Percentiles rank a stretch among this genome's conserved stretches.
Evolutionary conservation across 2,113 vertebrate genomes (phyloP).

Genomic region (Spheniscus mendiculus): DNA sequence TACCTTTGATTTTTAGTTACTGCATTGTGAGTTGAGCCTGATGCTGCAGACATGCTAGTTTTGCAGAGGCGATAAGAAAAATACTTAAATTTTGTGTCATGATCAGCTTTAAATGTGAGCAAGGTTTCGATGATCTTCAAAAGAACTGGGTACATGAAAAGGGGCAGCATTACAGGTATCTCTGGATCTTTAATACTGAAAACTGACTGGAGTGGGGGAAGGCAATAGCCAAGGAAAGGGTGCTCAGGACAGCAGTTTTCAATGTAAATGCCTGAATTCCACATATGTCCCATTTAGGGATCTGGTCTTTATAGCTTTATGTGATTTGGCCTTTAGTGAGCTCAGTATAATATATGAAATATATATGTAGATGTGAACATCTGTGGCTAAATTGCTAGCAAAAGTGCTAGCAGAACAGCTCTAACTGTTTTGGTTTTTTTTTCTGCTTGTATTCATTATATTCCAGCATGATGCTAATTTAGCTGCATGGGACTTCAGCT

Average conservation of each 20-base stretch:
- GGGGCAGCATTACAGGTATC: neutral
- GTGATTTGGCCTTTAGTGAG: neutral
- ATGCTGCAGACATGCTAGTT: neutral
- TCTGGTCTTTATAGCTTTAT: neutral
- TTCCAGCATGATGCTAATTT: neutral
- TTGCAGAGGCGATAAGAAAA: neutral
- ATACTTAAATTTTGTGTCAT: neutral
- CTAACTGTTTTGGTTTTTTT: no score
- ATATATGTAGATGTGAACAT: neutral
- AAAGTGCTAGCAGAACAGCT: neutral
- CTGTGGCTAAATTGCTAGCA: neutral
- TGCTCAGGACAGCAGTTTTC: neutral
- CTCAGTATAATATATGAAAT: neutral
- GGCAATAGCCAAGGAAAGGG: neutral
- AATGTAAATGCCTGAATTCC: neutral
- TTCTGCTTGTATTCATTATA: neutral
- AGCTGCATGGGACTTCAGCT: neutral
- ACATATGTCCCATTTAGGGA: neutral
- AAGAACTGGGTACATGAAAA: neutral
- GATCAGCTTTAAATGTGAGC: neutral
- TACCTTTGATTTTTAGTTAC: neutral
- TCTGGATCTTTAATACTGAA: neutral
- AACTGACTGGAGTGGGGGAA: neutral
- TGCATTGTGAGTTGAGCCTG: neutral
- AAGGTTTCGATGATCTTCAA: neutral